Percentiles rank a stretch among this genome's conserved stretches.
Evolutionary conservation across 2,888 invertebrate genomes (phyloP).

Genomic region (Hyppa rectilinea): DNA sequence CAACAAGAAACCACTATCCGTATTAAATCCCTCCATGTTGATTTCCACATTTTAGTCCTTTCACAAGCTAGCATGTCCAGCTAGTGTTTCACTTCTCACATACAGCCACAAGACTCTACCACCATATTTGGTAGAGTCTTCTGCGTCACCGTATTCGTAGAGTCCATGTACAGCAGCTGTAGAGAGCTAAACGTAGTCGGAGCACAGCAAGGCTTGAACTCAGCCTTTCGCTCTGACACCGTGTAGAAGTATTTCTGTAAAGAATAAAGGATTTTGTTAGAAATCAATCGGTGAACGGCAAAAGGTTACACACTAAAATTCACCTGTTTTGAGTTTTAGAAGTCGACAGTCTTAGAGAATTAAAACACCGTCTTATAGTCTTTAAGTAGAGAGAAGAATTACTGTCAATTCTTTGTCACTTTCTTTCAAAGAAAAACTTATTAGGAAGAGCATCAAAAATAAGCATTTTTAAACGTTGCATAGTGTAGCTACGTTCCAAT

Average conservation of each 20-base stretch:
- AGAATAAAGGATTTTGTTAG: conserved; percentile 51
- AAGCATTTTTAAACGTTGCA: too few relatives aligned
- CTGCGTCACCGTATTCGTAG: conserved; percentile 94
- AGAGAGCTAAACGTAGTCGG: conserved; percentile 95
- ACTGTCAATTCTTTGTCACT: too few relatives aligned
- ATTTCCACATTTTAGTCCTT: background rate
- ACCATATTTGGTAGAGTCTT: conserved; percentile 97
- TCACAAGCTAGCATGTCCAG: conserved; percentile 4
- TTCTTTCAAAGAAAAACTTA: too few relatives aligned
- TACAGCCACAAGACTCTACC: conserved; percentile 97
- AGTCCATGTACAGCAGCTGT: conserved; percentile 95
- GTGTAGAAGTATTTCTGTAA: conserved; percentile 93
- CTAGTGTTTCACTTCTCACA: conserved; percentile 85
- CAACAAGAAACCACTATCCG: background rate
- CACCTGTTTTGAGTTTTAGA: too few relatives aligned
- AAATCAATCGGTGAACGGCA: background rate
- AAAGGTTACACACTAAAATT: too few relatives aligned
- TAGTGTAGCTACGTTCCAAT: too few relatives aligned
- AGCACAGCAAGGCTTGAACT: conserved; percentile 96
- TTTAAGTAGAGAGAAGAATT: too few relatives aligned
- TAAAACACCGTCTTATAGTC: too few relatives aligned
- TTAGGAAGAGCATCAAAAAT: too few relatives aligned
- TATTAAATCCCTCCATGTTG: background rate
- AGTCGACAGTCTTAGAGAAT: too few relatives aligned
- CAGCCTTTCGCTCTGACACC: conserved; percentile 89